Base-by-base conservation (phyloP, 1,140 invertebrate genomes). In the Eufriesea mexicana region DNA sequence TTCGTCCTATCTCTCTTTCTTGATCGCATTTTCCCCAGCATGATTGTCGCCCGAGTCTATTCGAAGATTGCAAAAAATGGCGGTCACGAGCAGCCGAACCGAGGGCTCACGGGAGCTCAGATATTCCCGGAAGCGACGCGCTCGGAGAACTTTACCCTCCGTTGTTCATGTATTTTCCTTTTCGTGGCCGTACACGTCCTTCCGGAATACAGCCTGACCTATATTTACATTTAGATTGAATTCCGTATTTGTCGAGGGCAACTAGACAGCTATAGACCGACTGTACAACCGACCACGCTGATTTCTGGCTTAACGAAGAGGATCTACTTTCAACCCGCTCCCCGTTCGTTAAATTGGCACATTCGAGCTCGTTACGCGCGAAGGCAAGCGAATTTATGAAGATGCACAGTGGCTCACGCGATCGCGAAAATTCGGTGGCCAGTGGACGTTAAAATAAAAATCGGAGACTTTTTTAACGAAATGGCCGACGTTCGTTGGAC, bases 221-320 rank as follows among this genome's bases (percentile, higher is more conserved):
- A 49, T 71, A 91, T 91, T 91, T 90, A 90, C 90, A 91, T 91
- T 91, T 91, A 91, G 84, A 91, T 90, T 80, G 86, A 90, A 90
- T 91, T 86, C 64, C 85, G 80, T 89, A 88, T 90, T 90, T 86
- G 51, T 49, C 23, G 25, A 23, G 25, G 18, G 55, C 55, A 83
- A 75, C 77, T 59, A n/a, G 20, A 20, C 6, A 47, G n/a, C 35
- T 35, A 35, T 35, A 35, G 35, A n/a, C n/a, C 16, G 5, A 6
- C 79, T 55, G 25, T 4, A 35, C 35, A 35, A 35, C 35, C 35
- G 78, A 61, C 55, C 45, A 28, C 47, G n/a, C 5, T 51, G 74
- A 83, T 77, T 57, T 57, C 14, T 16, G 16, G 28, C 25, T 25
- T 18, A 18, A 57, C 45, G 23, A 28, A 23, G 18, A 47, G 28